Evolutionary conservation across 1,140 invertebrate species (phyloP).

Genomic region (Drosophila neocordata): DNA sequence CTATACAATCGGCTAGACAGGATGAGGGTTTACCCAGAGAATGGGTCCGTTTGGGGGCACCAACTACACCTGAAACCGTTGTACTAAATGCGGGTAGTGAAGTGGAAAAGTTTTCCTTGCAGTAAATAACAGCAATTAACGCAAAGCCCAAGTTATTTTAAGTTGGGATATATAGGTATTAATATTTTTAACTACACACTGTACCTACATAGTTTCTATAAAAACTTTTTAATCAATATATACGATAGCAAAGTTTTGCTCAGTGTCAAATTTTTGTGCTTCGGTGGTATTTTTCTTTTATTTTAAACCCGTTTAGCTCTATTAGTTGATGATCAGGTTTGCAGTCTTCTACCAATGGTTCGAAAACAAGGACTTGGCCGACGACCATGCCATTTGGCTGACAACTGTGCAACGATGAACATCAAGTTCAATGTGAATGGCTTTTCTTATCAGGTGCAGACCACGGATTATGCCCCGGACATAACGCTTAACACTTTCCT

Average conservation of each 20-base stretch:
- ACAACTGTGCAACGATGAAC: slow-evolving; percentile 44
- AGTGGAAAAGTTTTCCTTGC: slow-evolving; percentile 39
- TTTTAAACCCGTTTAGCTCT: slow-evolving; percentile 43
- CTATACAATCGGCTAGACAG: slow-evolving; percentile 86
- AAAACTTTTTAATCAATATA: too few species aligned
- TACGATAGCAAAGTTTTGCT: slow-evolving; percentile 26
- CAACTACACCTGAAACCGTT: slow-evolving; percentile 82
- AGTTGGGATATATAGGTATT: too few species aligned
- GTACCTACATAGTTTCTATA: too few species aligned
- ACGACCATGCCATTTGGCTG: slow-evolving; percentile 18
- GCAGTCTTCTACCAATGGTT: slow-evolving; percentile 8
- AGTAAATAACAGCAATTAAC: too few species aligned
- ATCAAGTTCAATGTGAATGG: slow-evolving; percentile 68
- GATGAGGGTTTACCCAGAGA: slow-evolving; percentile 84
- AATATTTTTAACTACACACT: too few species aligned
- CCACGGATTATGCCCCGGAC: slow-evolving; percentile 68
- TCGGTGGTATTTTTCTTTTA: slow-evolving; percentile 15
- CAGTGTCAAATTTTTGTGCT: slow-evolving; percentile 6
- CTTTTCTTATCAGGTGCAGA: slow-evolving; percentile 57
- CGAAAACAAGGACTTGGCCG: slow-evolving; percentile 25
- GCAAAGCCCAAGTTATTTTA: too few species aligned
- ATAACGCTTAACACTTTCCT: slow-evolving; percentile 88
- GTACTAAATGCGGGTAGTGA: slow-evolving; percentile 66
- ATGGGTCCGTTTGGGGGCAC: slow-evolving; percentile 83
- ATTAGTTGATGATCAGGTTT: slow-evolving; percentile 51